Conservation (phyloP, 2,797 vertebrate genomes). For the Erpetoichthys calabaricus region DNA sequence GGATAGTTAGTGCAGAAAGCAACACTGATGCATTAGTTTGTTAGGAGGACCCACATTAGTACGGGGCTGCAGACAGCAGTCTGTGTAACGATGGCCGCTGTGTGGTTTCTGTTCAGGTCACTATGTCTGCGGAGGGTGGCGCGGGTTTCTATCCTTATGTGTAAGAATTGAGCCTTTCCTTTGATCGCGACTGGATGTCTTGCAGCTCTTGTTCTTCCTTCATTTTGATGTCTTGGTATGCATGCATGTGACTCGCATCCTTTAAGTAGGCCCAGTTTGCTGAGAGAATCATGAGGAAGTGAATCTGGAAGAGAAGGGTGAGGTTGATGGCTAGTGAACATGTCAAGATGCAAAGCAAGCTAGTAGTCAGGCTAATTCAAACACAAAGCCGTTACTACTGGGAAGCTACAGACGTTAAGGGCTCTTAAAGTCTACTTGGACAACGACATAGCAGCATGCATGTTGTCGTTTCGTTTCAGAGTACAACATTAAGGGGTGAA, state of each 20-base stretch:
- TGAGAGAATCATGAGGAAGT: conserved; percentile 99
- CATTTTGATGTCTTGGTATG: conserved; percentile 97
- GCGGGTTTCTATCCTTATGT: conserved; percentile 60
- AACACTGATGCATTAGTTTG: conserved; percentile 64
- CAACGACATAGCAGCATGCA: conserved; percentile 14
- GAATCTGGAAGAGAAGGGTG: conserved; percentile 99
- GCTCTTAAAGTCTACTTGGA: too few species aligned
- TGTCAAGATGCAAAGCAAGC: conserved; percentile 86
- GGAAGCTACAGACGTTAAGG: conserved; percentile 14
- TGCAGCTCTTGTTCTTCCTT: conserved; percentile 98
- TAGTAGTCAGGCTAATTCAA: conserved; percentile 66
- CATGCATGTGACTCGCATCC: conserved; percentile 97
- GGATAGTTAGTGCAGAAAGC: conserved; percentile 60
- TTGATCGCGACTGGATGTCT: conserved; percentile 95
- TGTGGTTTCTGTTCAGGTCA: conserved; percentile 54
- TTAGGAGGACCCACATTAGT: conserved; percentile 68
- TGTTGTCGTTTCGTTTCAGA: neutral
- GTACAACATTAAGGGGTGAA: too few species aligned
- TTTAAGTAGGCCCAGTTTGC: conserved; percentile 99
- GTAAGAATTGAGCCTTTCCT: conserved; percentile 98
- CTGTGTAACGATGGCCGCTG: conserved; percentile 63
- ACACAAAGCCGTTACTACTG: conserved; percentile 22
- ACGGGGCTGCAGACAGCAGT: conserved; percentile 54
- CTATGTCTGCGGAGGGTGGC: conserved; percentile 38
- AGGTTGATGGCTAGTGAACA: conserved; percentile 92